Evolutionary conservation across 2,797 vertebrate species (phyloP).

Genomic region (Lepus townsendii): DNA sequence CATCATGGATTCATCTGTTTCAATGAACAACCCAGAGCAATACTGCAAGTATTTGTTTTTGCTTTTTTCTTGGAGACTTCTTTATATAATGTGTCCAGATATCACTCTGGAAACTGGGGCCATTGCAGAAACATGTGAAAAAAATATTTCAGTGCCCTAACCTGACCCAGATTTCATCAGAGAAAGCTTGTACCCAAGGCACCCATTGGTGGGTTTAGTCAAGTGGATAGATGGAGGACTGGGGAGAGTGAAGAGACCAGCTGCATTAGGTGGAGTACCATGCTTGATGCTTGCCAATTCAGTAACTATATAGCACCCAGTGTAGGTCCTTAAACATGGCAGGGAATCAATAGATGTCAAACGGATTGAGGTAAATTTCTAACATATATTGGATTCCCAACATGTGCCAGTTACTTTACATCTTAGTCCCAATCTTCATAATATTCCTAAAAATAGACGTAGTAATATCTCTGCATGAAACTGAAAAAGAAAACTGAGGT

Average conservation of each 20-base stretch:
- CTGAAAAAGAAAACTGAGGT: not conserved
- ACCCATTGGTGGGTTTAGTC: not conserved
- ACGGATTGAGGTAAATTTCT: not conserved
- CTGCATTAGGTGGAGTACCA: not conserved
- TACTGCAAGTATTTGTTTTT: constrained; percentile 65
- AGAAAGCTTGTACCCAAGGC: constrained; percentile 45
- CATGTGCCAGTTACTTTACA: not conserved
- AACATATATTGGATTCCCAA: not conserved
- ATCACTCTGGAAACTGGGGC: constrained; percentile 79
- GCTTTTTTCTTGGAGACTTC: constrained; percentile 61
- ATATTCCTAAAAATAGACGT: not conserved
- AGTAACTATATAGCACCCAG: not conserved
- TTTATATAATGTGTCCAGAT: constrained; percentile 78
- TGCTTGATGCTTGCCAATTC: not conserved
- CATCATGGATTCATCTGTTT: constrained; percentile 81
- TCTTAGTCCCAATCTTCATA: not conserved
- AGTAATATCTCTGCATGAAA: not conserved
- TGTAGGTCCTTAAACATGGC: no score
- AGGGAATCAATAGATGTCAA: not conserved
- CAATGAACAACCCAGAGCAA: constrained; percentile 78
- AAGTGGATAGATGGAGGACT: not conserved
- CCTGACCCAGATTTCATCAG: constrained; percentile 66
- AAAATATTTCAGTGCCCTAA: constrained; percentile 63
- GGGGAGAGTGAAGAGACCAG: not conserved
- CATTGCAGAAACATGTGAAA: constrained; percentile 76